A percentile compares a stretch with the other conserved stretches of the same genome.
Conservation (phyloP, 2,113 vertebrate species). For the Solea senegalensis region DNA sequence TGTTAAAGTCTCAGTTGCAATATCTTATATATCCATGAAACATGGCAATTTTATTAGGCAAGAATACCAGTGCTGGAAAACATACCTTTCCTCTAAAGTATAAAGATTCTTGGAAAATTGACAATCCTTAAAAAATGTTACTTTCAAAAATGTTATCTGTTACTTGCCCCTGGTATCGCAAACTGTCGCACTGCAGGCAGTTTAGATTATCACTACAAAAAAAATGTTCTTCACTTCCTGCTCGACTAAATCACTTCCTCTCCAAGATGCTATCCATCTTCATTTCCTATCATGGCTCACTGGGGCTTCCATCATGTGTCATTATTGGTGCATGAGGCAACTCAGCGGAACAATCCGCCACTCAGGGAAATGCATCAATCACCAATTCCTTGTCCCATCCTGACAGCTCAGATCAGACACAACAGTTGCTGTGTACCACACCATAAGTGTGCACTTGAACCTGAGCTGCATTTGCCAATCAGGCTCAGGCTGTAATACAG, state of each 20-base stretch:
- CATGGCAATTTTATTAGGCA: background rate
- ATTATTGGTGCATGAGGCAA: constrained; percentile 82
- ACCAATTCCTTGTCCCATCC: constrained; percentile 71
- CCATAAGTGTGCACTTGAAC: constrained; percentile 62
- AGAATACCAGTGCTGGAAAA: background rate
- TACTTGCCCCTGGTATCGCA: constrained; percentile 4
- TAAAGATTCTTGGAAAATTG: background rate
- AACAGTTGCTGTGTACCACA: constrained; percentile 40
- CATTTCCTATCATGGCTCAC: constrained; percentile 75
- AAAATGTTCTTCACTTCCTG: constrained; percentile 75
- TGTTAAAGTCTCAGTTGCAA: background rate
- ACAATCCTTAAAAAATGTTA: background rate
- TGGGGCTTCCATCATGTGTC: constrained; percentile 85
- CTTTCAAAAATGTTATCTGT: background rate
- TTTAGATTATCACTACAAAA: constrained; percentile 75
- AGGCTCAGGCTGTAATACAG: constrained; percentile 23
- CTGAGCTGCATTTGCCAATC: constrained; percentile 22
- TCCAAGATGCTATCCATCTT: constrained; percentile 80
- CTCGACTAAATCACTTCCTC: constrained; percentile 81
- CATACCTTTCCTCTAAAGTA: background rate
- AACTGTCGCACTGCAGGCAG: constrained; percentile 40
- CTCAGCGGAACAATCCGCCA: constrained; percentile 78
- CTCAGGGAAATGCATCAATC: constrained; percentile 81
- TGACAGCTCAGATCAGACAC: constrained; percentile 66
- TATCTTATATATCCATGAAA: background rate